phyloP scores from a whole-genome alignment of 1,140 invertebrate genomes.

The Mylabris phalerata region DNA sequence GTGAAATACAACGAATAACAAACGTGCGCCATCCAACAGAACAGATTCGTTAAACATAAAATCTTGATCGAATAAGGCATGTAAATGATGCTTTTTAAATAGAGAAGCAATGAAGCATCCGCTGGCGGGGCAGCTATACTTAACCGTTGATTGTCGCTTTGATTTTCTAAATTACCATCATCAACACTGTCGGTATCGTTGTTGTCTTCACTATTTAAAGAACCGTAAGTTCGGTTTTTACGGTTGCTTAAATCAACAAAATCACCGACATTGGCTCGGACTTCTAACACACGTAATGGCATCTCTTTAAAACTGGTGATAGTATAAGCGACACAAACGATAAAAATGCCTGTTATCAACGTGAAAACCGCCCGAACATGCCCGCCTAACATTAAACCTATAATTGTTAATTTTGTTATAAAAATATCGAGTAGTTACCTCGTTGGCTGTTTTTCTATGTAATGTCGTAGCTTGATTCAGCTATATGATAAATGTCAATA shows the following conservation, averaged over 20 bases:
- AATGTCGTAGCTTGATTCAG: slow-evolving; percentile 42
- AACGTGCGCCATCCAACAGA: slow-evolving; percentile 97
- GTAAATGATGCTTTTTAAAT: slow-evolving; percentile 79
- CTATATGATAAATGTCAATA: slow-evolving; percentile 33
- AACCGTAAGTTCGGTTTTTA: slow-evolving; percentile 19
- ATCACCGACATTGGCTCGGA: slow-evolving; percentile 1
- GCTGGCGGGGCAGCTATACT: slow-evolving; percentile 36
- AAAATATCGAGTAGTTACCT: too few relatives aligned
- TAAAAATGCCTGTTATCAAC: slow-evolving; percentile 79
- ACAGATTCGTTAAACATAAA: slow-evolving; percentile 89
- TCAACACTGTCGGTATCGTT: neutral
- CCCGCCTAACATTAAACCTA: slow-evolving; percentile 61
- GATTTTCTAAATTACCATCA: neutral
- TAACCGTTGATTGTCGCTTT: slow-evolving; percentile 3
- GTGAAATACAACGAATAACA: slow-evolving; percentile 97
- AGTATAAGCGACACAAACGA: slow-evolving; percentile 71
- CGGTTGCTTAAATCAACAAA: neutral
- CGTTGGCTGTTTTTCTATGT: too few relatives aligned
- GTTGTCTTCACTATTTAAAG: slow-evolving; percentile 1
- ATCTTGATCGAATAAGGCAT: slow-evolving; percentile 83
- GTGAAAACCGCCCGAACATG: slow-evolving; percentile 88
- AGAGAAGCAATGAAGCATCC: slow-evolving; percentile 58
- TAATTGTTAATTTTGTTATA: too few relatives aligned
- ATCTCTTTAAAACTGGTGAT: slow-evolving; percentile 85
- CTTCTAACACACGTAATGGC: slow-evolving; percentile 57